phyloP scores from a whole-genome alignment of 2,888 invertebrate species.

The Trachelus iudaicus region DNA sequence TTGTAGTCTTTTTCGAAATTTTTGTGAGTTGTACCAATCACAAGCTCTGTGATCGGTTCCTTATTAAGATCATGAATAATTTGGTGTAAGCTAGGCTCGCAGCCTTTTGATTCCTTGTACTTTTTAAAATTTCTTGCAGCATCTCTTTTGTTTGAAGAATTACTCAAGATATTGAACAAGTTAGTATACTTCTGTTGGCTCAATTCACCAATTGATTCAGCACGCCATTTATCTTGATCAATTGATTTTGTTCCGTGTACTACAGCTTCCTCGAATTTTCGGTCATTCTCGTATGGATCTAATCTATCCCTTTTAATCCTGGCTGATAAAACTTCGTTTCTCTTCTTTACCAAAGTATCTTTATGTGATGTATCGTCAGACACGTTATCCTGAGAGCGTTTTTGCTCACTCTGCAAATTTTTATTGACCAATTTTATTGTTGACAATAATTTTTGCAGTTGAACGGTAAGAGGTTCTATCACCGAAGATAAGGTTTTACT shows the following conservation, averaged over 20 bases:
- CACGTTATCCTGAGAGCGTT: not conserved
- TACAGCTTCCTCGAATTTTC: slow-evolving; percentile 7
- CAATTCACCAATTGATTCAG: not conserved
- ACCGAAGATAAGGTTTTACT: slow-evolving; percentile 33
- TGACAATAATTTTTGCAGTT: slow-evolving; percentile 36
- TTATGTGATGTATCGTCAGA: not conserved
- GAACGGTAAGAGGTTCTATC: slow-evolving; percentile 37
- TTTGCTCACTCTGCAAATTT: slow-evolving; percentile 29
- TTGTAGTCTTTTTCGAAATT: not conserved
- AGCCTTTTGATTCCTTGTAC: not conserved
- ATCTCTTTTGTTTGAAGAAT: not conserved
- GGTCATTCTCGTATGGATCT: slow-evolving; percentile 15
- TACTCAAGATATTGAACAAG: not conserved
- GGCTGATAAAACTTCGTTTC: not conserved
- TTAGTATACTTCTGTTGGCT: not conserved
- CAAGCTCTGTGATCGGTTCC: not conserved
- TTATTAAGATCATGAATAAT: not conserved
- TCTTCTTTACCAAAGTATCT: slow-evolving; percentile 1
- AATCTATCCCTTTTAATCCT: not conserved
- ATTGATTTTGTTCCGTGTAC: slow-evolving; percentile 2
- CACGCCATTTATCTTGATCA: not conserved
- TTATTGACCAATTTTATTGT: slow-evolving; percentile 39
- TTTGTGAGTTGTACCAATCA: not conserved
- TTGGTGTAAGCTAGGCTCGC: slow-evolving; percentile 1
- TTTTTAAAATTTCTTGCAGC: not conserved